Evolutionary conservation across 2,113 vertebrate genomes (phyloP).

Genomic region (Anthoscopus minutus): DNA sequence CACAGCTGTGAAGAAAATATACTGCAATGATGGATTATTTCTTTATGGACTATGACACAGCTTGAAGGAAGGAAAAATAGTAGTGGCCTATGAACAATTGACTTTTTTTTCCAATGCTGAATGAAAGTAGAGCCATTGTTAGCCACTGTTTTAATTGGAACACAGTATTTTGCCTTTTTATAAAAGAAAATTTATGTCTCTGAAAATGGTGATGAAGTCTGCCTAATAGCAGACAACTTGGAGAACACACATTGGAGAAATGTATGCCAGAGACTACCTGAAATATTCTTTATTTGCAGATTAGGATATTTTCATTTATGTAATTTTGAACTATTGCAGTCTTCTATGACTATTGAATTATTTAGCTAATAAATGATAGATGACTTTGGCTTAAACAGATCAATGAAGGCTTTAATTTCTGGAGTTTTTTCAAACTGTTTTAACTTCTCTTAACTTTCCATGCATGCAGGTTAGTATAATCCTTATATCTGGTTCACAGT

Average conservation of each 20-base stretch:
- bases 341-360: neutral
- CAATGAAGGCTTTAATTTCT: neutral
- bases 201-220: neutral
- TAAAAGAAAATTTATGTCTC: neutral
- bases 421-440: neutral
- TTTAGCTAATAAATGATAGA: neutral
- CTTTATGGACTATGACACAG: neutral
- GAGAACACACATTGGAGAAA: neutral
- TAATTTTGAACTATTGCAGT: neutral
- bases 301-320: neutral
- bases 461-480: neutral
- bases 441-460: neutral
- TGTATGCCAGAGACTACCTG: neutral
- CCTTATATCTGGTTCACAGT: neutral
- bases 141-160: neutral
- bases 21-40: slow-evolving; percentile 24
- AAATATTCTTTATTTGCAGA: neutral
- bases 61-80: slow-evolving; percentile 5
- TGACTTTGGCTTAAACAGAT: neutral
- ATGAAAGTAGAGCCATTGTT: neutral
- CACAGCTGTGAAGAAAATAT: neutral
- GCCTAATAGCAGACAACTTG: neutral
- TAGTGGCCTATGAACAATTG: neutral
- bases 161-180: slow-evolving; percentile 14
- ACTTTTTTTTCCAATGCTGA: neutral